Percentiles rank a stretch among this genome's conserved stretches.
These are phyloP conservation scores for Malthinus flaveolus DNA, from an alignment of 2,888 invertebrate species.

Conservation along the genomic window DNA sequence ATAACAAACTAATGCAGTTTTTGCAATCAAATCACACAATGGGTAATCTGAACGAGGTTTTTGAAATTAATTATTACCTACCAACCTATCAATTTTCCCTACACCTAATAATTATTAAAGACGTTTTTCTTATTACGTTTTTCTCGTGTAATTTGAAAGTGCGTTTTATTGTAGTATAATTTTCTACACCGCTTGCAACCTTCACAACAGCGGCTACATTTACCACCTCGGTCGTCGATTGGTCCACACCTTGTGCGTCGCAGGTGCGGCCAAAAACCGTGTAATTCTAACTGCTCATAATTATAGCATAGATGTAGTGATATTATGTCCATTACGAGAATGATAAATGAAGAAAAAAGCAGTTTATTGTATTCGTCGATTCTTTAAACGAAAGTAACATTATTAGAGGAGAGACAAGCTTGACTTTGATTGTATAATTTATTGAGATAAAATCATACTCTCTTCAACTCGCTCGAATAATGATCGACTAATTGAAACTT, in stretches of 20 bases:
- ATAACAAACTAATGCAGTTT: too few species aligned
- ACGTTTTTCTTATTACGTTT: neutral
- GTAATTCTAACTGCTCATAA: conserved; percentile 48
- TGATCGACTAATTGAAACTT: conserved; percentile 1
- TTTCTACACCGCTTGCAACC: conserved; percentile 34
- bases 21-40: too few species aligned
- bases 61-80: too few species aligned
- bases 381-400: conserved; percentile 2
- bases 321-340: conserved; percentile 41
- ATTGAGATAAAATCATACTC: conserved; percentile 4
- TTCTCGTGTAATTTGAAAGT: neutral
- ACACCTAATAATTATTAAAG: too few species aligned
- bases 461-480: neutral
- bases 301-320: conserved; percentile 45
- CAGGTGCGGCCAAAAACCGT: conserved; percentile 49
- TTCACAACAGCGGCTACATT: conserved; percentile 30
- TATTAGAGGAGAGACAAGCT: neutral
- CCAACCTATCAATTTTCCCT: too few species aligned
- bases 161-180: conserved; percentile 10
- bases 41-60: too few species aligned
- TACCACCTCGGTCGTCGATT: conserved; percentile 38
- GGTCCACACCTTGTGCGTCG: conserved; percentile 41
- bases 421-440: conserved; percentile 1
- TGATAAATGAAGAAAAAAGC: conserved; percentile 40
- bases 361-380: conserved; percentile 11